Percentiles rank a stretch among this genome's conserved stretches.
phyloP scores from a whole-genome alignment of 2,888 invertebrate species.

The Ptychoptera albimana region DNA sequence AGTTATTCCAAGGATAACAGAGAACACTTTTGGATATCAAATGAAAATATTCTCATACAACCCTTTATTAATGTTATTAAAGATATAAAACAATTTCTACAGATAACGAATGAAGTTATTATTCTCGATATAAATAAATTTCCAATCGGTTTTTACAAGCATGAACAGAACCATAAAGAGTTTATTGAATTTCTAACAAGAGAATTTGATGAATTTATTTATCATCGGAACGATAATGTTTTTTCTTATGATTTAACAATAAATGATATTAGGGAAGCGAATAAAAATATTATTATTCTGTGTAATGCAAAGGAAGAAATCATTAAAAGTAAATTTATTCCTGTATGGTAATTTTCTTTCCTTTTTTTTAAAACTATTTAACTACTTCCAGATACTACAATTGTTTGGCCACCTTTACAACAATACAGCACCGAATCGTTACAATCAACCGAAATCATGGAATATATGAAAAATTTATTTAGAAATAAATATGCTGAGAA shows the following conservation, averaged over 20 bases:
- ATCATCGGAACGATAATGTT: conserved; percentile 26
- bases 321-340: neutral
- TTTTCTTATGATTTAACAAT: conserved; percentile 34
- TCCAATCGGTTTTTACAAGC: conserved; percentile 35
- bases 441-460: conserved; percentile 22
- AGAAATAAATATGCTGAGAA: conserved; percentile 21
- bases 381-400: conserved; percentile 32
- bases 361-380: conserved; percentile 19
- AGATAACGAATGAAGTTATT: conserved; percentile 52
- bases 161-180: conserved; percentile 31
- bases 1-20: conserved; percentile 26
- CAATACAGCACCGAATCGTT: conserved; percentile 22
- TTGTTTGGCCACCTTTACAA: conserved; percentile 25
- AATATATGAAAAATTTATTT: conserved; percentile 25
- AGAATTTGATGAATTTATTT: conserved; percentile 36
- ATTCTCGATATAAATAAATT: conserved; percentile 73
- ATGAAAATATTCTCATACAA: conserved; percentile 33
- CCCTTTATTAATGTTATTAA: conserved; percentile 48
- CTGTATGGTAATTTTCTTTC: too few species aligned
- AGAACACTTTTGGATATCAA: conserved; percentile 23
- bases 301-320: conserved; percentile 32
- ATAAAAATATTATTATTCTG: conserved; percentile 39
- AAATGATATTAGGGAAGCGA: conserved; percentile 38
- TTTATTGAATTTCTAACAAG: conserved; percentile 34
- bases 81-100: conserved; percentile 52